A percentile compares a stretch with the other conserved stretches of the same genome.
phyloP scores from a whole-genome alignment of 2,888 invertebrate genomes.

The Microctonus brassicae region DNA sequence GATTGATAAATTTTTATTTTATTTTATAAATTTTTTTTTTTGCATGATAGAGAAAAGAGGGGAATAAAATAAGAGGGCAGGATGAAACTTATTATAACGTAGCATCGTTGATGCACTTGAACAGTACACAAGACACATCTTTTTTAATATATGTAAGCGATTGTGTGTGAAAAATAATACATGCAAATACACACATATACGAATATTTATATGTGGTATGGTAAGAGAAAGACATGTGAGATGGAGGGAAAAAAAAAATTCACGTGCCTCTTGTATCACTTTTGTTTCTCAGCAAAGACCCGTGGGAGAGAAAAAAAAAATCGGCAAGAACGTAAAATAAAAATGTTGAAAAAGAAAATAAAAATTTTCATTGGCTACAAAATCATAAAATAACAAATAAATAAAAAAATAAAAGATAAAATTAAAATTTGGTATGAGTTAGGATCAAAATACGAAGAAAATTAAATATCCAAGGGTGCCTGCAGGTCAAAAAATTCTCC shows the following conservation, averaged over 20 bases:
- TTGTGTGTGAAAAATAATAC: no score
- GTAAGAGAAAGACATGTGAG: background rate
- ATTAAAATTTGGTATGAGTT: background rate
- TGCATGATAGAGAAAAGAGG: background rate
- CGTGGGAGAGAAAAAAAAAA: background rate
- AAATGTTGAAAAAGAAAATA: background rate
- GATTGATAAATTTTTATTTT: no score
- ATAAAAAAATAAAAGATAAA: background rate
- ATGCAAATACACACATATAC: background rate
- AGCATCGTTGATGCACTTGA: slow-evolving; percentile 14
- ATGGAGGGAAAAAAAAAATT: background rate
- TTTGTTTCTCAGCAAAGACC: background rate
- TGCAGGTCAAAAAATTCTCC: background rate
- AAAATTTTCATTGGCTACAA: no score
- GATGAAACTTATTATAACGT: background rate
- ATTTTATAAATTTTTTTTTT: background rate
- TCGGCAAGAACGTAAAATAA: background rate
- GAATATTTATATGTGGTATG: no score
- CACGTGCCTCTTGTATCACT: background rate
- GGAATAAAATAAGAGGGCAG: background rate
- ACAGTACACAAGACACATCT: slow-evolving; percentile 6
- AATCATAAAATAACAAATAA: no score
- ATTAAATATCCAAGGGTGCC: background rate
- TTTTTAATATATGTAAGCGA: no score
- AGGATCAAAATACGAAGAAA: background rate